Evolutionary conservation across 2,888 invertebrate species (phyloP), one percentile per base, ranked within the genome.

Genomic region (Exephanes ischioxanthus): DNA sequence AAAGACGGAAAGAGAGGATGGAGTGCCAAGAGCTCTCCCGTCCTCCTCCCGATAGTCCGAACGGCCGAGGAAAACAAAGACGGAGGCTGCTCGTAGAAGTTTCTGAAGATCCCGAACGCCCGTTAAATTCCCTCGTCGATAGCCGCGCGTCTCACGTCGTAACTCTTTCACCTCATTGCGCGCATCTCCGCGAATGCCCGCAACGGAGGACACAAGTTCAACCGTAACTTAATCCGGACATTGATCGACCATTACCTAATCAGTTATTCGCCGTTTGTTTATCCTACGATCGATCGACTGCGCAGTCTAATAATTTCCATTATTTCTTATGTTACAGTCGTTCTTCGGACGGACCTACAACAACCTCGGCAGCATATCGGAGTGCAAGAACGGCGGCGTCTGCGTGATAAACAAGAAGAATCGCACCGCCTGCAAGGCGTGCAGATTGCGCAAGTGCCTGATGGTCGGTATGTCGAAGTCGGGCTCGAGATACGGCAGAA

Each of bases 361-460:
- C 96, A 98, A 98, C 94, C 95, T 97, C 89, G 96, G 97, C 76
- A 97, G 97, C 86, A 97, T 98, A 93, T 97, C 97, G 19, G 98
- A 98, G 91, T 98, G 98, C 95, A 98, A 98, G 94, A 98, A 98
- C 95, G 98, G 97, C 92, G 97, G 97, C 7, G 97, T 97, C 90
- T 98, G 98, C 94, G 97, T 98, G 90, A 98, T 98, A 93, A 98
- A 98, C 94, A 98, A 98, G 95, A 98, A 98, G 94, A 98, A 98
- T 94, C 96, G 98, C 80, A 98, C 98, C 3, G 97, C 98, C 1
- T 98, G 98, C 95, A 98, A 98, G 93, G 97, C 98, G 2, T 98
- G 98, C 93, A 95, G 98, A 5, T 95, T 98, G 90, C 95, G 97
- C 88, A 98, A 98, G 94, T 98, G 98, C 91, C 95, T 98, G 14